These are phyloP conservation scores for Flexamia atlantica DNA, from an alignment of 2,888 invertebrate species.

Conservation along the genomic window DNA sequence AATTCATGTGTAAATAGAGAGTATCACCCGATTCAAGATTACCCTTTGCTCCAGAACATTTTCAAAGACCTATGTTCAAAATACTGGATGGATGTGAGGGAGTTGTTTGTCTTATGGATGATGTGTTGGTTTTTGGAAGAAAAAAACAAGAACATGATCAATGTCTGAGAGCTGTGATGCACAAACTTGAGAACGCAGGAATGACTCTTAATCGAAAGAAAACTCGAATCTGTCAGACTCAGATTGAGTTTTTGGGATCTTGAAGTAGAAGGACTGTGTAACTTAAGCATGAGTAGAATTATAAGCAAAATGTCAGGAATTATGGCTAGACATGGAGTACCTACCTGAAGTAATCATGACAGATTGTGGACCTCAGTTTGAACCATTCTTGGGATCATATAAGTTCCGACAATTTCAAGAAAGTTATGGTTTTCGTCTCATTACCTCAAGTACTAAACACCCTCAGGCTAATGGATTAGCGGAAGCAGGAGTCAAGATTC, in stretches of 20 bases:
- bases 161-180: not conserved
- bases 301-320: too few relatives aligned
- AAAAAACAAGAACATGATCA: not conserved
- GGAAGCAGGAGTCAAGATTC: too few relatives aligned
- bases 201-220: not conserved
- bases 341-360: too few relatives aligned
- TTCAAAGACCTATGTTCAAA: not conserved
- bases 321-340: too few relatives aligned
- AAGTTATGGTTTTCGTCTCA: too few relatives aligned
- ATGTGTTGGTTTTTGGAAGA: not conserved
- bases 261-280: too few relatives aligned
- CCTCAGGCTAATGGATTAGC: too few relatives aligned
- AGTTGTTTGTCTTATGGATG: not conserved
- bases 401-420: too few relatives aligned
- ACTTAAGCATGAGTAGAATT: too few relatives aligned
- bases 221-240: not conserved
- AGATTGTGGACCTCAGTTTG: too few relatives aligned
- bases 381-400: too few relatives aligned
- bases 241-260: not conserved
- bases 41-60: slow-evolving; percentile 65
- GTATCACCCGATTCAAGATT: slow-evolving; percentile 69
- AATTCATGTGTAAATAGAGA: slow-evolving; percentile 67
- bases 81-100: not conserved
- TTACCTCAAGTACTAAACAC: too few relatives aligned
- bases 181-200: not conserved